Evolutionary conservation across 2,797 vertebrate species (phyloP).

Genomic region (Rhadinocentrus ornatus): DNA sequence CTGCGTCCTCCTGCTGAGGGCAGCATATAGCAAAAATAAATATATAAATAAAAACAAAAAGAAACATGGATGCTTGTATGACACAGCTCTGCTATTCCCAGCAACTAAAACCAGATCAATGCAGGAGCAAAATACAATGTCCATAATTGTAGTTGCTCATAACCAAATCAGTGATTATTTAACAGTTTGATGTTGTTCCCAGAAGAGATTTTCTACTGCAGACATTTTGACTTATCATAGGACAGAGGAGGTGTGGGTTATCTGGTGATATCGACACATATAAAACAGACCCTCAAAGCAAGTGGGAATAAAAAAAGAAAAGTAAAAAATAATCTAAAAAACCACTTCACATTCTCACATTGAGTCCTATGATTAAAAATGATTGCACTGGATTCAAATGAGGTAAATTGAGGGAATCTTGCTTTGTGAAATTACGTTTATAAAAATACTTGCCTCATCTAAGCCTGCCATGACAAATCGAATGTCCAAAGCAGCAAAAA

Average conservation of each 20-base stretch:
- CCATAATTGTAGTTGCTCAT: neutral
- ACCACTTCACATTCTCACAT: neutral
- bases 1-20: conserved; percentile 81
- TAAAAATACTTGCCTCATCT: neutral
- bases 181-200: neutral
- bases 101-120: conserved; percentile 9
- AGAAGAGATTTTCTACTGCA: neutral
- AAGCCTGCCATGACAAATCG: neutral
- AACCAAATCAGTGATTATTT: neutral
- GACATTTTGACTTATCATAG: neutral
- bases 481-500: neutral
- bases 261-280: too few species aligned
- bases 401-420: neutral
- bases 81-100: conserved; percentile 1
- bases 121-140: conserved; percentile 1
- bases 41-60: neutral
- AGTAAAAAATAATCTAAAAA: neutral
- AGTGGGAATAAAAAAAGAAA: neutral
- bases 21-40: conserved; percentile 35
- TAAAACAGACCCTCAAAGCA: neutral
- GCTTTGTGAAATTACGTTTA: neutral
- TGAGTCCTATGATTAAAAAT: neutral
- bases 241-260: neutral
- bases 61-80: conserved; percentile 21
- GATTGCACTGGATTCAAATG: neutral